A percentile compares a stretch with the other conserved stretches of the same genome.
Conservation (phyloP, 1,140 invertebrate genomes). For the Ephestia elutella region DNA sequence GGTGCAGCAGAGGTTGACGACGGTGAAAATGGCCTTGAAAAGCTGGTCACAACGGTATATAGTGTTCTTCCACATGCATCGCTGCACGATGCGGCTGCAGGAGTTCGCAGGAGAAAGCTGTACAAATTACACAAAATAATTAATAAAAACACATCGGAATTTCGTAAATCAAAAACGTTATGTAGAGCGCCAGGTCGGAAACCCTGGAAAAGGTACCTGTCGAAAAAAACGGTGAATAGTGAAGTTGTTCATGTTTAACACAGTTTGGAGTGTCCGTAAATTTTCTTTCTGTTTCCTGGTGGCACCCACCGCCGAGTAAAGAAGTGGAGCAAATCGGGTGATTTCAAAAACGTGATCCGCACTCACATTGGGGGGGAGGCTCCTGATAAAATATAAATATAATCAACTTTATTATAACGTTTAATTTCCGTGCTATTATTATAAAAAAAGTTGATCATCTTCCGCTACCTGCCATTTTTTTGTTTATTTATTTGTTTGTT, state of each 20-base stretch:
- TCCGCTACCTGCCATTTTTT: too few species aligned
- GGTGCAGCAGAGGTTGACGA: conserved; percentile 77
- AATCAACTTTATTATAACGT: background rate
- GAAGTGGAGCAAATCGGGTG: conserved; percentile 37
- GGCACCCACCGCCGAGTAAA: conserved; percentile 35
- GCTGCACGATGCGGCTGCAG: conserved; percentile 74
- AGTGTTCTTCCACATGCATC: conserved; percentile 80
- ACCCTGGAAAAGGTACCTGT: conserved; percentile 39
- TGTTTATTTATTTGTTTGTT: too few species aligned
- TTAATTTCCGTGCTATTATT: too few species aligned
- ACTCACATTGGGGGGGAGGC: conserved; percentile 40
- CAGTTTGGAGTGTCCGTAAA: conserved; percentile 37
- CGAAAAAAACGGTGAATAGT: conserved; percentile 41
- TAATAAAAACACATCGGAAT: too few species aligned
- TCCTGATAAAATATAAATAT: conserved; percentile 22
- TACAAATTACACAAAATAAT: background rate
- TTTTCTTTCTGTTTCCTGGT: conserved; percentile 27
- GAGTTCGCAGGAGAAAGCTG: conserved; percentile 60
- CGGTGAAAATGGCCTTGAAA: conserved; percentile 74
- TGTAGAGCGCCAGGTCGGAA: too few species aligned
- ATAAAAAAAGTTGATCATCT: too few species aligned
- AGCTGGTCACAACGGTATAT: conserved; percentile 75
- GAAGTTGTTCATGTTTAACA: conserved; percentile 59
- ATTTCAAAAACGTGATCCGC: conserved; percentile 44
- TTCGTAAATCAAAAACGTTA: background rate